Base-by-base conservation (phyloP, 1,140 invertebrate species). In the Drosophila setifemur region DNA sequence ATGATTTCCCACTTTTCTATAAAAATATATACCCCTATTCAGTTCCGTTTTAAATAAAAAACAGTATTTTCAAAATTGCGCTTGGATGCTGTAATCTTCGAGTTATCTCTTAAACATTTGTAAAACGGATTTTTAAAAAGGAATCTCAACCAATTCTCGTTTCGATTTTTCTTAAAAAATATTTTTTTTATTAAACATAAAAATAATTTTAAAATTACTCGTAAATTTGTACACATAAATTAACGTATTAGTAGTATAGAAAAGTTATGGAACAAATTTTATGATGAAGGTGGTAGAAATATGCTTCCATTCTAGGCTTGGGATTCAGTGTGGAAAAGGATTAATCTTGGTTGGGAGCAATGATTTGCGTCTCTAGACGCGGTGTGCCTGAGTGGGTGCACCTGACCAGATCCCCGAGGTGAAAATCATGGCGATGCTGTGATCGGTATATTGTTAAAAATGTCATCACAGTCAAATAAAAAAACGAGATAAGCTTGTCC, bases 391-490 rank as follows among this genome's bases (percentile, higher is more conserved):
- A 83, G 79, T 79, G 63, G 52, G 64, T 55, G 71, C 35, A 52
- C 42, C 53, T 28, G 28, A 26, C 23, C 28, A 18, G 29, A 4
- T 47, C 43, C 29, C 31, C 26, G 18, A 7, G 14, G 5, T n/a
- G 48, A 21, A 37, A 39, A 9, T 28, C 43, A 39, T 40, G 64
- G 39, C 40, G 54, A 52, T 55, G 78, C 73, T 83, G 77, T 73
- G 77, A 83, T 77, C 69, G 71, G 58, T 85, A 74, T 67, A 83
- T 85, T 85, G 79, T 79, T 83, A 82, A 77, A 71, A 76, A 73
- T 78, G 83, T 88, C 83, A 88, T 88, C 85, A 88, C 85, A 88
- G 85, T 88, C 85, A 88, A 76, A 88, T 88, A 63, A 57, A 82
- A 74, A 60, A 69, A 63, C 72, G 72, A 55, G 47, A 35, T 58